Evolutionary conservation across 2,888 invertebrate genomes (phyloP).

Genomic region (Hylaea fasciaria): DNA sequence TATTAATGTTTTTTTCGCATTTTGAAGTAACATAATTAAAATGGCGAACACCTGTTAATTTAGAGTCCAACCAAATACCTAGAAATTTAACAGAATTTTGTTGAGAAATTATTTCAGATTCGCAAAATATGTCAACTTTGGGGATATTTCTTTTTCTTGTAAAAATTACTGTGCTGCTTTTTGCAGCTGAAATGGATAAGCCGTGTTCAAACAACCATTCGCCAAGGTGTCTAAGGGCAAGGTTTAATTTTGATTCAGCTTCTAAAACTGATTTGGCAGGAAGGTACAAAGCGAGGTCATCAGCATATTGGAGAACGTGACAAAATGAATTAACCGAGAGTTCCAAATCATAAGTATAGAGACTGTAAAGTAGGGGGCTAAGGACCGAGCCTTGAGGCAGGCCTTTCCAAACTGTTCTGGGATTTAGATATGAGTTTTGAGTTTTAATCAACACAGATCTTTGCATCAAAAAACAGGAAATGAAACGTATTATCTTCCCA

Average conservation of each 20-base stretch:
- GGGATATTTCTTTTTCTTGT: conserved; percentile 26
- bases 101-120: background rate
- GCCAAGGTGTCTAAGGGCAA: conserved; percentile 1
- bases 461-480: conserved; percentile 31
- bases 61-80: conserved; percentile 34
- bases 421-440: conserved; percentile 1
- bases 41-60: conserved; percentile 27
- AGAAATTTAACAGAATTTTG: conserved; percentile 34
- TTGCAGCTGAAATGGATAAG: conserved; percentile 29
- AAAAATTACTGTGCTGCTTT: conserved; percentile 35
- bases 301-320: conserved; percentile 45
- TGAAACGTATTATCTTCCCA: conserved; percentile 33
- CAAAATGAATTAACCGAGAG: conserved; percentile 13
- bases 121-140: conserved; percentile 1
- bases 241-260: conserved; percentile 6
- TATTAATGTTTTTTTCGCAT: conserved; percentile 37
- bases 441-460: conserved; percentile 19
- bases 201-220: conserved; percentile 24
- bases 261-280: conserved; percentile 3
- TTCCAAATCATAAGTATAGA: conserved; percentile 41
- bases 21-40: conserved; percentile 24
- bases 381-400: conserved; percentile 44
- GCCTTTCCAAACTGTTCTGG: conserved; percentile 39
- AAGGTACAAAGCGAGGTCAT: conserved; percentile 41
- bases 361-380: conserved; percentile 38